Conservation (phyloP, 1,140 invertebrate genomes). For the Globodera rostochiensis region DNA sequence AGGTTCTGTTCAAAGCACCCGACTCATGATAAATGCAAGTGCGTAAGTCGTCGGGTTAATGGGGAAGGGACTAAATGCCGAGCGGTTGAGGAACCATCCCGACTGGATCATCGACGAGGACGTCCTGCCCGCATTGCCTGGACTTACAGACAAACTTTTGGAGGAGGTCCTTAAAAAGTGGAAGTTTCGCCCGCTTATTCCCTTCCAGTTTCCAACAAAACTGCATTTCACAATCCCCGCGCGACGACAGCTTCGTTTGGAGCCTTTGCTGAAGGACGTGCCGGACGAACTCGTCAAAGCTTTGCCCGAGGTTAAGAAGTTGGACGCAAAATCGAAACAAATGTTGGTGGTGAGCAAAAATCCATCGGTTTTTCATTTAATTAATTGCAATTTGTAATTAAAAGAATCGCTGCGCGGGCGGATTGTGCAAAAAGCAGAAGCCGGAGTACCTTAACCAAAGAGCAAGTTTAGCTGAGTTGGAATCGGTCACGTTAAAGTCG, state of each 20-base stretch:
- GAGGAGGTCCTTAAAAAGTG: background rate
- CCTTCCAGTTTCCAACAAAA: no score
- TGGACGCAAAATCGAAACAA: background rate
- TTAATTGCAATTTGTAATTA: no score
- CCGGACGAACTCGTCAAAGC: background rate
- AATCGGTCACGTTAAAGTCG: no score
- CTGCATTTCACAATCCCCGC: no score
- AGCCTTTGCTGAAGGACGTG: no score
- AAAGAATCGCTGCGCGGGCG: no score
- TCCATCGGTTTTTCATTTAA: no score
- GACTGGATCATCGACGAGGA: slow-evolving; percentile 11
- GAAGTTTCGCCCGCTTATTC: background rate
- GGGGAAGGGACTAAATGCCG: no score
- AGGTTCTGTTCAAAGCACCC: background rate
- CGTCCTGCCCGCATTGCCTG: background rate
- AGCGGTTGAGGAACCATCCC: background rate
- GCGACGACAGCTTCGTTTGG: no score
- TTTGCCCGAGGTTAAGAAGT: background rate
- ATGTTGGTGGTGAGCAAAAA: background rate
- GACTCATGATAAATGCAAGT: slow-evolving; percentile 37
- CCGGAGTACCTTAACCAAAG: no score
- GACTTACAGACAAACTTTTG: background rate
- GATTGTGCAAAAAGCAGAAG: no score
- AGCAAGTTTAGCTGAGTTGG: no score
- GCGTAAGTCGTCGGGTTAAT: background rate